phyloP scores from a whole-genome alignment of 2,888 invertebrate genomes.

The Rotaria socialis region DNA sequence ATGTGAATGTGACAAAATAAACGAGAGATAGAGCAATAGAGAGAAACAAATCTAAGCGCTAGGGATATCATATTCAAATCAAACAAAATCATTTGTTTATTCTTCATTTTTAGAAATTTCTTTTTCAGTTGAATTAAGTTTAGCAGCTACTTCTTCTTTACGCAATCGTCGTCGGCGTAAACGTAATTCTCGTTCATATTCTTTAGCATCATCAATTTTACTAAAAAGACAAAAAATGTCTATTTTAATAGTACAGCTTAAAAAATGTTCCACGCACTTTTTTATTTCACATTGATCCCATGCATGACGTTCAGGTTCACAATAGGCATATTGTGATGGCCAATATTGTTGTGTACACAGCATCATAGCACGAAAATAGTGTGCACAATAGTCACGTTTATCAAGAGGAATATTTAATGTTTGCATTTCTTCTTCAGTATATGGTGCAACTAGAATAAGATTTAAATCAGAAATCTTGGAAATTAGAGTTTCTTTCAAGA shows the following conservation, averaged over 20 bases:
- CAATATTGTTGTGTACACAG: neutral
- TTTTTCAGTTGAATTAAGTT: neutral
- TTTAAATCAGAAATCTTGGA: no score
- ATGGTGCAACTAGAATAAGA: neutral
- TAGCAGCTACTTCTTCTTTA: neutral
- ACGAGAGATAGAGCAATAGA: neutral
- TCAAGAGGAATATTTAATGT: conserved; percentile 15
- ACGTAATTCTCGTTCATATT: conserved; percentile 32
- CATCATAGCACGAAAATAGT: conserved; percentile 20
- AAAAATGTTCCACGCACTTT: no score
- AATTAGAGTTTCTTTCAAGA: no score
- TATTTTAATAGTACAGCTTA: no score
- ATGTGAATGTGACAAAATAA: neutral
- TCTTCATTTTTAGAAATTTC: neutral
- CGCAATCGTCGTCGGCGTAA: conserved; percentile 31
- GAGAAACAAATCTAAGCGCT: neutral
- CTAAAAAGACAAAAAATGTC: neutral
- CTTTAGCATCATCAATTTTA: conserved; percentile 2
- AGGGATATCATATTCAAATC: neutral
- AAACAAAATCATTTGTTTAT: neutral
- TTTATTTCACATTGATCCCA: neutral
- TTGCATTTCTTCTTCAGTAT: conserved; percentile 20
- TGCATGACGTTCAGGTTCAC: conserved; percentile 16
- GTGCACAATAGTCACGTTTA: conserved; percentile 18
- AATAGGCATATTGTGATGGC: neutral